Base-by-base conservation (phyloP, 2,113 vertebrate genomes). In the Catharus bicknelli region DNA sequence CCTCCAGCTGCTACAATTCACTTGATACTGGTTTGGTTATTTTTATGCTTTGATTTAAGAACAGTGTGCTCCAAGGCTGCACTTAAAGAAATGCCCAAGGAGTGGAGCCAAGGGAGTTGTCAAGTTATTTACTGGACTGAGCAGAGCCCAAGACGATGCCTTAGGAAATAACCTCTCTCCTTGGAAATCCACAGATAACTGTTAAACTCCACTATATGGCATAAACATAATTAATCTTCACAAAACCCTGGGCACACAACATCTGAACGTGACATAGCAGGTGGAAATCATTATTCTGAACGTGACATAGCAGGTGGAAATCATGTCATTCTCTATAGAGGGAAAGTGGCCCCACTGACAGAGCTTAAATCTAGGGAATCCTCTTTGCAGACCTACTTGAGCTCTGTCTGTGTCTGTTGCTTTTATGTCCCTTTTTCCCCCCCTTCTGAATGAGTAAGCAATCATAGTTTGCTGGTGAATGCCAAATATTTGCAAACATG, bases 1-100 rank as follows among this genome's bases (percentile, higher is more conserved):
- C 61, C 81, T 77, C 70, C 76, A 54, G 83, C 88, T 94, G 76
- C 74, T 76, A 69, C 58, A 72, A 87, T 75, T 94, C 80, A 64
- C 53, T 77, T 53, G 84, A 75, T 83, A 62, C 80, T 54, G n/a
- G 25, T 94, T 83, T 55, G 76, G 74, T 86, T 96, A 93, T 93
- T 95, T 93, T 93, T 85, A 27, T 90, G 72, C 77, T 94, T 86
- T 93, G 80, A 80, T 94, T 84, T 93, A 91, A 93, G 93, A 90
- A 89, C 80, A 62, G 68, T 13, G 59, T 54, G 40, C 83, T 93
- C 58, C 55, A 59, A 83, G 82, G 30, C 22, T 72, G 42, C 79
- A 59, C 83, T 91, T 87, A 58, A 48, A 90, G 86, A 88, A 88
- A 82, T 68, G 83, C 63, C 83, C 79, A 4, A 83, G 82, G 42